Percentiles rank a stretch among this genome's conserved stretches.
phyloP scores from a whole-genome alignment of 2,797 vertebrate genomes.

The Karalla daura region DNA sequence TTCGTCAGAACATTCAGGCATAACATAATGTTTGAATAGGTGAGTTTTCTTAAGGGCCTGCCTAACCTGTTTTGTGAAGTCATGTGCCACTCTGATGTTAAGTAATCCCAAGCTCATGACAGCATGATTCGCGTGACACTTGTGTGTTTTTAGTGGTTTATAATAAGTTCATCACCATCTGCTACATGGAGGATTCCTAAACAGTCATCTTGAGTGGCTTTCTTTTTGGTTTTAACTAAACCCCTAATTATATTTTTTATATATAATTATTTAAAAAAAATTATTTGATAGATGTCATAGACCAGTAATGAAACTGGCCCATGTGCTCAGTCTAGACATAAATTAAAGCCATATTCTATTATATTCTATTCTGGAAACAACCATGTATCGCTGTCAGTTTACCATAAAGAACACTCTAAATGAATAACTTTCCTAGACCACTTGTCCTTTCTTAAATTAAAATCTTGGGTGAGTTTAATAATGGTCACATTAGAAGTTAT shows the following conservation, averaged over 20 bases:
- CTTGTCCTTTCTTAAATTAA: too few species aligned
- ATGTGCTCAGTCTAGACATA: too few species aligned
- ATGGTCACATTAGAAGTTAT: neutral
- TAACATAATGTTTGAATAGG: slow-evolving; percentile 9
- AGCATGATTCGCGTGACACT: too few species aligned
- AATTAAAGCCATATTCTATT: too few species aligned
- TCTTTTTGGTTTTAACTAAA: neutral
- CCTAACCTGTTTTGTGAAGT: slow-evolving; percentile 28
- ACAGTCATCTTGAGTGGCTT: neutral
- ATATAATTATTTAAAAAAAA: too few species aligned
- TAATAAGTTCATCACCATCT: neutral
- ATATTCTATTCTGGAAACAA: too few species aligned
- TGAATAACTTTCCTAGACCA: too few species aligned
- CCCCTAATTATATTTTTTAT: too few species aligned
- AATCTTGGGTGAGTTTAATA: neutral
- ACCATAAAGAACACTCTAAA: too few species aligned
- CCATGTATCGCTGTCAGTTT: too few species aligned
- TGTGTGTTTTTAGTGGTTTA: neutral
- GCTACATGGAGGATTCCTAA: neutral
- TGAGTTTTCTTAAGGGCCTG: slow-evolving; percentile 46
- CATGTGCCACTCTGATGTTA: neutral
- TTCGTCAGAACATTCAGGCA: neutral
- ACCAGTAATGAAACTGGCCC: too few species aligned
- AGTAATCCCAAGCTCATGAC: neutral
- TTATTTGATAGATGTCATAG: too few species aligned